Evolutionary conservation across 2,797 vertebrate genomes (phyloP), one percentile per base, ranked within the genome.

Genomic region (Anguilla pacifica): DNA sequence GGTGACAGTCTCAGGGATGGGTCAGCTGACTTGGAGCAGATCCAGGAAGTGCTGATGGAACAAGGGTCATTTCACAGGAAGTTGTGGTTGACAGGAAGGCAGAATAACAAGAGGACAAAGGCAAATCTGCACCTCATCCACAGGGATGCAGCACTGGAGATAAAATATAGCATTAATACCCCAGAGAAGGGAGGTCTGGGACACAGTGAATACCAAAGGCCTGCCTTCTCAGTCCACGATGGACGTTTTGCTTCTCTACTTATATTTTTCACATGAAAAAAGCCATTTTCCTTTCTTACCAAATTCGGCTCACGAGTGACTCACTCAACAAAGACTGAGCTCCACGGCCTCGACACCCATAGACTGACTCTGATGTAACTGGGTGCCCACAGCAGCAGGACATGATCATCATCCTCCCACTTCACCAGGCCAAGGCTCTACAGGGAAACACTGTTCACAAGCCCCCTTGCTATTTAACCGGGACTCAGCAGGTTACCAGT

Each of bases 11-110:
- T 89, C 64, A 93, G 85, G 86, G 87, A 46, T 28, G n/a, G 90
- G 91, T 92, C 88, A 85, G 91, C 91, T 92, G 89, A 92, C 61
- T 92, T 92, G 92, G 93, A 90, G 84, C 51, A 31, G 1, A 35
- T 86, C 84, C 77, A 86, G 17, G n/a, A 88, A 61, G 83, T 31
- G 13, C 53, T 77, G 83, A 89, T 86, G 88, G 89, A 79, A 90
- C 51, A 59, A 89, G 89, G 53, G 86, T 83, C 70, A 67, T 39
- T 86, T 84, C 25, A 7, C 31, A 22, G 22, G 9, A 72, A 86
- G 86, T 19, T 87, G 83, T 46, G 28, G 51, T 77, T 87, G 87
- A 89, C 61, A 84, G 84, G 72, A 86, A 79, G 81, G 88, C 85
- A 0, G 64, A 1, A 70, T 43, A 83, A 35, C 39, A 86, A 5